Percentiles rank a stretch among this genome's conserved stretches.
Conservation (phyloP, 30 jellyfish, hydroid and myxozoan species). For the Aurelia sp. region DNA sequence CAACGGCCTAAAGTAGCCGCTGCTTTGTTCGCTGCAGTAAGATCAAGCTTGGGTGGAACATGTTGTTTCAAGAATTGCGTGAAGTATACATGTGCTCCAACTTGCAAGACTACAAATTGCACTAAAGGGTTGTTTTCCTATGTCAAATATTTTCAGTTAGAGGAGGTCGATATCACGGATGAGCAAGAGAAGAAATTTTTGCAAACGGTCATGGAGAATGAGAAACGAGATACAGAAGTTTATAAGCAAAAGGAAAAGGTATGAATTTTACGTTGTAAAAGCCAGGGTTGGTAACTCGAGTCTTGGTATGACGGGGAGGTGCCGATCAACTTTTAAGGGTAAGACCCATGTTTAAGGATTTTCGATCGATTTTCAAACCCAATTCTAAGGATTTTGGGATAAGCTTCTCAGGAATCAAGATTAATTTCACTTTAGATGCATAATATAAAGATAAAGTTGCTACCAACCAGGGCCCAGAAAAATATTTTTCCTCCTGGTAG, state of each 20-base stretch:
- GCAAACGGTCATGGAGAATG: slow-evolving; percentile 51
- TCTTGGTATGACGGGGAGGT: too few species aligned
- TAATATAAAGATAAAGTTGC: too few species aligned
- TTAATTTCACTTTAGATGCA: too few species aligned
- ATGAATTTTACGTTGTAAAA: neutral
- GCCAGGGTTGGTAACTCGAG: too few species aligned
- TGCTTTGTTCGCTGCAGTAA: slow-evolving; percentile 55
- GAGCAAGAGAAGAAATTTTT: slow-evolving; percentile 65
- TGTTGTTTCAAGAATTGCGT: slow-evolving; percentile 65
- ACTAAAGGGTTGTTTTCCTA: slow-evolving; percentile 66
- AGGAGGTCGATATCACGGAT: slow-evolving; percentile 67
- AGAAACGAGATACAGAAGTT: slow-evolving; percentile 64
- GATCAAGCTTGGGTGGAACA: slow-evolving; percentile 53
- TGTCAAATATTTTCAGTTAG: slow-evolving; percentile 68
- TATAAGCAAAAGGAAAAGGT: slow-evolving; percentile 72
- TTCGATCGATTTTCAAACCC: too few species aligned
- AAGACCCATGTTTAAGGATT: too few species aligned
- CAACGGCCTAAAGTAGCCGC: slow-evolving; percentile 50
- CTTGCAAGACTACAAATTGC: slow-evolving; percentile 24
- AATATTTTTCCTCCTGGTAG: too few species aligned
- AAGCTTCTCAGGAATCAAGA: too few species aligned
- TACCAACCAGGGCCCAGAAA: too few species aligned
- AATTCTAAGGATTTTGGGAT: too few species aligned
- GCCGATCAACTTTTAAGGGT: too few species aligned
- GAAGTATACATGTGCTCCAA: slow-evolving; percentile 42